Evolutionary conservation across 2,888 invertebrate species (phyloP).

Genomic region (Neoscelio sp.): DNA sequence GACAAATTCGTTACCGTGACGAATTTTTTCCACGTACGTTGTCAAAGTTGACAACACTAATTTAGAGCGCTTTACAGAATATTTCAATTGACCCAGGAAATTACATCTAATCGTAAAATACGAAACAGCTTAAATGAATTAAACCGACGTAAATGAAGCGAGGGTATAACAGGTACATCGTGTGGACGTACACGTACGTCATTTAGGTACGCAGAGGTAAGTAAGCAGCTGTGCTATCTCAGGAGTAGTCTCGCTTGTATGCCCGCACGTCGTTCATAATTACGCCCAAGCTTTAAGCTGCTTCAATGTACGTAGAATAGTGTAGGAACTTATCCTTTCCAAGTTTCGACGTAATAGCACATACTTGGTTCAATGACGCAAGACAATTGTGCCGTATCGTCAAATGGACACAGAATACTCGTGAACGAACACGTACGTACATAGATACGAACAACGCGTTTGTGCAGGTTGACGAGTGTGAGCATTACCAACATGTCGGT

Average conservation of each 20-base stretch:
- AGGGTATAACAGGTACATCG: constrained; percentile 37
- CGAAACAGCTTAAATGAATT: constrained; percentile 44
- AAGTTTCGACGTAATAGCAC: constrained; percentile 59
- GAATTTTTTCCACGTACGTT: too few species aligned
- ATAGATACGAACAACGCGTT: constrained; percentile 9
- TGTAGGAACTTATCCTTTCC: constrained; percentile 53
- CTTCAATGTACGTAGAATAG: constrained; percentile 47
- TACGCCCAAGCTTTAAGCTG: constrained; percentile 50
- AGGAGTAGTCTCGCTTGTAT: constrained; percentile 49
- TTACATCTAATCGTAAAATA: constrained; percentile 8
- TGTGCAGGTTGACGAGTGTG: constrained; percentile 40
- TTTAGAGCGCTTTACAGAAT: too few species aligned
- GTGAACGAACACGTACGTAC: constrained; percentile 16
- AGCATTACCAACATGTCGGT: constrained; percentile 46
- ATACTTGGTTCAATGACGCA: constrained; percentile 62
- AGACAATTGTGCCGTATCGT: constrained; percentile 60
- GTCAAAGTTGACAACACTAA: too few species aligned
- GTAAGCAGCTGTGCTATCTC: constrained; percentile 63
- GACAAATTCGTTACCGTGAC: too few species aligned
- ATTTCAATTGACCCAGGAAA: constrained; percentile 1
- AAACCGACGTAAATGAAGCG: constrained; percentile 33
- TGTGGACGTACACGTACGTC: constrained; percentile 49
- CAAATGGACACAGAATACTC: constrained; percentile 56
- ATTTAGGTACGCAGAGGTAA: constrained; percentile 57
- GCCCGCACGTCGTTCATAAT: constrained; percentile 65